A percentile compares a stretch with the other conserved stretches of the same genome.
Conservation (phyloP, 1,140 invertebrate species). For the Zaprionus lachaisei region DNA sequence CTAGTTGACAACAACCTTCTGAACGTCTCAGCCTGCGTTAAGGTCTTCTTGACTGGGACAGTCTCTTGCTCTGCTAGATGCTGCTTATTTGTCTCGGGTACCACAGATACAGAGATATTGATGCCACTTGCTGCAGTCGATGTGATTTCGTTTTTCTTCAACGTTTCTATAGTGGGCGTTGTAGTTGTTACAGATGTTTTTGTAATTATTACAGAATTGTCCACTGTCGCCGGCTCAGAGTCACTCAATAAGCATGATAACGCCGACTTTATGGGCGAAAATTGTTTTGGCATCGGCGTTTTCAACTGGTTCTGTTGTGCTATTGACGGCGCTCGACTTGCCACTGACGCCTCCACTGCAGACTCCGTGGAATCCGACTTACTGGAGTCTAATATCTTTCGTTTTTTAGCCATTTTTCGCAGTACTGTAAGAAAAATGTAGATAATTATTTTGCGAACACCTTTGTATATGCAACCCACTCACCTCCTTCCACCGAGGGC, state of each 20-base stretch:
- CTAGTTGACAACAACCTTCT: background rate
- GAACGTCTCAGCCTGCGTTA: conserved; percentile 25
- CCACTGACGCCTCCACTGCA: background rate
- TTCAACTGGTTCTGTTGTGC: background rate
- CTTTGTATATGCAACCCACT: background rate
- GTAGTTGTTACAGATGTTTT: conserved; percentile 7
- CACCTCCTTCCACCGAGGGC: conserved; percentile 13
- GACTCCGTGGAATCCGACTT: background rate
- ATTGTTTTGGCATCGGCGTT: background rate
- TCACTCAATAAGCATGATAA: background rate
- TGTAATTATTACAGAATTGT: conserved; percentile 42
- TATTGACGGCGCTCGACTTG: background rate
- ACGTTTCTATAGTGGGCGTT: background rate
- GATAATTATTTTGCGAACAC: background rate
- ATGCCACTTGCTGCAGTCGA: conserved; percentile 14
- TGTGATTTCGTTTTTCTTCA: background rate
- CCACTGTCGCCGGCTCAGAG: background rate
- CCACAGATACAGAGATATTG: conserved; percentile 42
- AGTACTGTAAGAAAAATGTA: background rate
- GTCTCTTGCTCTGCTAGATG: background rate
- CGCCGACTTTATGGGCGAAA: background rate
- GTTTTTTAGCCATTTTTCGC: conserved; percentile 17
- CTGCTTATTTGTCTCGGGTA: background rate
- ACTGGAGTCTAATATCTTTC: background rate
- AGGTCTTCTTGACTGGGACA: conserved; percentile 10